Evolutionary conservation across 2,888 invertebrate species (phyloP).

Genomic region (Drosophila stalkeri): DNA sequence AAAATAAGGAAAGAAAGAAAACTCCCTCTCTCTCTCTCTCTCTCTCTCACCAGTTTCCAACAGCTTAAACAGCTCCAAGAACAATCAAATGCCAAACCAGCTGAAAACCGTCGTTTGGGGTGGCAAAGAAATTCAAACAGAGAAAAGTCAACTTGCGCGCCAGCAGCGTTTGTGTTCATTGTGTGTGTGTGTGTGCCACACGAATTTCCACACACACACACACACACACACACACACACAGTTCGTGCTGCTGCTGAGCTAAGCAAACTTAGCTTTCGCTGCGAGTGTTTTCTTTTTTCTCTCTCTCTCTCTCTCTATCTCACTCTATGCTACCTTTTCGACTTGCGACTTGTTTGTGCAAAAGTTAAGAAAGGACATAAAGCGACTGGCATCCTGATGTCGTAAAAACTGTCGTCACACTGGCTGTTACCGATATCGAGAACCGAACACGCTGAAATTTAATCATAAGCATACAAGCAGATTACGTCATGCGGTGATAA

Average conservation of each 20-base stretch:
- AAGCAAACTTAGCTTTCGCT: slow-evolving; percentile 43
- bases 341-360: slow-evolving; percentile 73
- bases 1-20: neutral
- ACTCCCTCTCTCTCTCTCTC: neutral
- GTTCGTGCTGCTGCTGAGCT: slow-evolving; percentile 24
- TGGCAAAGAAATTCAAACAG: slow-evolving; percentile 49
- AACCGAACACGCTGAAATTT: slow-evolving; percentile 54
- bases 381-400: slow-evolving; percentile 76
- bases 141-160: slow-evolving; percentile 40
- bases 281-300: slow-evolving; percentile 12
- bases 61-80: slow-evolving; percentile 19
- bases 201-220: slow-evolving; percentile 3
- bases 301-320: neutral
- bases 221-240: neutral
- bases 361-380: slow-evolving; percentile 79
- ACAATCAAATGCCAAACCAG: slow-evolving; percentile 44
- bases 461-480: slow-evolving; percentile 74
- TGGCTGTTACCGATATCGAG: slow-evolving; percentile 72
- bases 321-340: slow-evolving; percentile 67
- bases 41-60: neutral
- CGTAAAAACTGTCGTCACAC: slow-evolving; percentile 76
- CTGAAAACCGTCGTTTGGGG: slow-evolving; percentile 5
- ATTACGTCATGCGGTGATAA: slow-evolving; percentile 72
- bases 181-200: slow-evolving; percentile 7
- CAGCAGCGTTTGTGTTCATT: slow-evolving; percentile 11